Base-by-base conservation (phyloP, 1,140 invertebrate genomes). In the Periplaneta americana region DNA sequence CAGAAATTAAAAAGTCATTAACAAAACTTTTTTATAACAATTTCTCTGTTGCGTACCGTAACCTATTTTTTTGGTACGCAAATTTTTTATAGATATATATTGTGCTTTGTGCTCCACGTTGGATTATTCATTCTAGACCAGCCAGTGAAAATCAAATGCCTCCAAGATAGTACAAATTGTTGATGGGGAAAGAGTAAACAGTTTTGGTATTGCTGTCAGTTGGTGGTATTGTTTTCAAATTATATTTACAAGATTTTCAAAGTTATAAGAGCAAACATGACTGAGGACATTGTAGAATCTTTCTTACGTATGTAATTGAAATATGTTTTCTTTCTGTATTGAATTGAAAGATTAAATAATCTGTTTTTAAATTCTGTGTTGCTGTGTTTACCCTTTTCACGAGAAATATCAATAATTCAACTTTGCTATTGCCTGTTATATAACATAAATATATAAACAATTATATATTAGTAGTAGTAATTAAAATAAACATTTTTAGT, bases 61-160 rank as follows among this genome's bases (percentile, higher is more conserved):
- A 31, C 34, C 36, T 78, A 36, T 36, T 78, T 78, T 78, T 78
- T 78, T 34, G 76, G 76, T 78, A 78, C 76, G 34, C 36, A 78
- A 13, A 39, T 39, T 78, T 78, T 78, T 78, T 78, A 11, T 15
- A 39, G 17, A 48, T 48, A 8, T 48, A 28, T 66, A 66, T 66
- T 66, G 22, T 2, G 6, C 48, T 66, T 66, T 66, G 11, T 11
- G 22, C 48, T 28, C 22, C 48, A 66, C 48, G 22, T 66, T 66
- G 48, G 48, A n/a, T 66, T 66, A 28, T n/a, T n/a, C n/a, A 8
- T 28, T 28, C 22, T 66, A 28, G 6, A 66, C 1, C 22, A 8
- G 48, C 28, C 48, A 28, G 1, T 66, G 48, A 66, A 66, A n/a
- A 66, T 9, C n/a, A 66, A 66, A 11, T 18, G 22, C 22, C 48